Percentiles rank a stretch among this genome's conserved stretches.
Conservation (phyloP, 2,113 vertebrate species). For the Cryptotis parvus region DNA sequence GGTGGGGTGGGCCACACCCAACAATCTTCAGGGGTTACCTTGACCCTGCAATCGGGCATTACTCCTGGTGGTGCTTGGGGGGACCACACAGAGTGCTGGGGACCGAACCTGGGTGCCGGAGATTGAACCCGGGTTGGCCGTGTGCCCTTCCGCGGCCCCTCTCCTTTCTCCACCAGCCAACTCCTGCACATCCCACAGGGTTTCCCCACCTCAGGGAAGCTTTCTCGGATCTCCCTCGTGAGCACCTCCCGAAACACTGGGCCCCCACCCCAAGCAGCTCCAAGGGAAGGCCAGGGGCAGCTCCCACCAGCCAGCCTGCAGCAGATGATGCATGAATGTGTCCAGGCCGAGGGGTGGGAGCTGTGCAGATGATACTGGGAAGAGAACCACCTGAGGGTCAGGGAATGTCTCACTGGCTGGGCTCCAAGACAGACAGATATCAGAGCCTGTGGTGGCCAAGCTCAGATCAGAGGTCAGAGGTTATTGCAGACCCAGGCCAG, state of each 20-base stretch:
- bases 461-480: slow-evolving; percentile 32
- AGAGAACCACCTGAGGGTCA: neutral
- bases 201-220: neutral
- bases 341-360: neutral
- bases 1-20: no score
- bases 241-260: neutral
- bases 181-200: neutral
- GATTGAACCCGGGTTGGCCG: no score
- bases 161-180: neutral
- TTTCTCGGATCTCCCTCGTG: neutral
- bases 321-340: neutral
- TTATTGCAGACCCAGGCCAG: neutral
- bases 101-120: no score
- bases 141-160: neutral
- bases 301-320: no score
- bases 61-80: no score
- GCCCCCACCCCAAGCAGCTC: neutral
- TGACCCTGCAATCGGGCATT: no score
- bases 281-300: no score
- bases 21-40: no score
- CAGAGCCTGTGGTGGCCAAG: neutral
- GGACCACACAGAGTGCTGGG: no score
- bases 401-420: neutral
- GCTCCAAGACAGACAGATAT: neutral
- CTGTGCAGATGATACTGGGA: neutral